These are phyloP conservation scores for Tragulus kanchil DNA, from an alignment of 2,113 vertebrate species.

Conservation along the genomic window DNA sequence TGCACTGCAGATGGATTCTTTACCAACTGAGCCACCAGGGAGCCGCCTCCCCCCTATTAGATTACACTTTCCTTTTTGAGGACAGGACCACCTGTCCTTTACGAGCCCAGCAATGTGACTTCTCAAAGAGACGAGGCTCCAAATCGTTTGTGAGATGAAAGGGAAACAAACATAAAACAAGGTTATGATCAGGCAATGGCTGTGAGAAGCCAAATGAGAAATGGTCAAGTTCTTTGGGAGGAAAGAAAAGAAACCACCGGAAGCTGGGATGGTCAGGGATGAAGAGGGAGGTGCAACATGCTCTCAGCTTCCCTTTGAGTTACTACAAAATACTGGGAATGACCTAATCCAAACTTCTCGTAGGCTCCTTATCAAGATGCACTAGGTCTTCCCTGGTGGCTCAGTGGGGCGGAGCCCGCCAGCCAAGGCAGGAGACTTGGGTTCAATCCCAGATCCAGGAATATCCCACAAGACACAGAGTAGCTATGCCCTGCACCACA, in stretches of 20 bases:
- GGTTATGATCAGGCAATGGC: background rate
- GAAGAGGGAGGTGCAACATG: background rate
- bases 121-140: background rate
- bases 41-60: background rate
- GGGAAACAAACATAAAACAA: background rate
- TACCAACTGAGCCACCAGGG: background rate
- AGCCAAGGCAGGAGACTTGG: background rate
- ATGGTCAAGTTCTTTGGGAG: background rate
- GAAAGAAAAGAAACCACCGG: background rate
- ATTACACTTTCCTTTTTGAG: background rate
- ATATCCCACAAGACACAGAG: background rate
- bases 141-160: background rate
- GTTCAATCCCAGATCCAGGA: accelerated
- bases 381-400: background rate
- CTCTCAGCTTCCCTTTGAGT: background rate
- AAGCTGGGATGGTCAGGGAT: background rate
- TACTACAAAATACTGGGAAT: background rate
- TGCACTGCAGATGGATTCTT: background rate
- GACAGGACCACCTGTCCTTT: background rate
- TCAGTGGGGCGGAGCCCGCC: background rate
- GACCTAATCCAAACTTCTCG: background rate
- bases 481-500: accelerated
- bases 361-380: background rate
- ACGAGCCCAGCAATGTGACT: background rate
- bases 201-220: background rate